These are phyloP conservation scores for Thamnophis elegans DNA, from an alignment of 2,797 vertebrate species.

Conservation along the genomic window DNA sequence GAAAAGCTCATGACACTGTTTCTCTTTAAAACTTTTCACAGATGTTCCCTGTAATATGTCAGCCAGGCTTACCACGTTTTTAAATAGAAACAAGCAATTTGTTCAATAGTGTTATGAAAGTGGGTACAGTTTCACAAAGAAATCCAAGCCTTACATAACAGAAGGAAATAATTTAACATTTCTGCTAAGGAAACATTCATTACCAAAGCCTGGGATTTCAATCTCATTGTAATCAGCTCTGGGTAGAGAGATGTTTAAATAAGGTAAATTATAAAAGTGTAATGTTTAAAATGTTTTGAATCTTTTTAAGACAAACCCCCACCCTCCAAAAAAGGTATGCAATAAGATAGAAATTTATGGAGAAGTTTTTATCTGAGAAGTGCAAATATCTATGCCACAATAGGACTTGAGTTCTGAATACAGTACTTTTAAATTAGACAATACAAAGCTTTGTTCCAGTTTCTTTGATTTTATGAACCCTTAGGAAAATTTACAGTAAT, in stretches of 20 bases:
- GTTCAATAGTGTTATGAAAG: constrained; percentile 32
- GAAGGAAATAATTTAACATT: constrained; percentile 42
- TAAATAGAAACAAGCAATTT: constrained; percentile 41
- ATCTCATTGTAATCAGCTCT: constrained; percentile 17
- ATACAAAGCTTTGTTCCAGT: constrained; percentile 13
- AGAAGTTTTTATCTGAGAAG: constrained; percentile 44
- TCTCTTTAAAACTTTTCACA: constrained; percentile 31
- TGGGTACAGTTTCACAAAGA: constrained; percentile 19
- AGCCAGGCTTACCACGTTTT: background rate
- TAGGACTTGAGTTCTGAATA: constrained; percentile 28
- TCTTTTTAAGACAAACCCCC: background rate
- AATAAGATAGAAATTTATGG: constrained; percentile 33
- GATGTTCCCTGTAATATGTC: constrained; percentile 25
- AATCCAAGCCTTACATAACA: constrained; percentile 26
- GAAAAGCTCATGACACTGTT: constrained; percentile 25
- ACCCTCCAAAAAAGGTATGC: background rate
- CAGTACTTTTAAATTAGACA: constrained; percentile 29
- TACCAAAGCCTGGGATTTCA: constrained; percentile 20
- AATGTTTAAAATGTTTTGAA: constrained; percentile 36
- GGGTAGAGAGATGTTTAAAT: background rate
- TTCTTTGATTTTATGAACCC: constrained; percentile 50
- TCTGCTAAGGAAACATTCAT: constrained; percentile 44
- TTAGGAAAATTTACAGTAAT: constrained; percentile 48
- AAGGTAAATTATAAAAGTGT: background rate
- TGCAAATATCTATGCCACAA: constrained; percentile 31